Percentiles rank a stretch among this genome's conserved stretches.
phyloP scores from a whole-genome alignment of 2,797 vertebrate species.

The Poecile montanus region DNA sequence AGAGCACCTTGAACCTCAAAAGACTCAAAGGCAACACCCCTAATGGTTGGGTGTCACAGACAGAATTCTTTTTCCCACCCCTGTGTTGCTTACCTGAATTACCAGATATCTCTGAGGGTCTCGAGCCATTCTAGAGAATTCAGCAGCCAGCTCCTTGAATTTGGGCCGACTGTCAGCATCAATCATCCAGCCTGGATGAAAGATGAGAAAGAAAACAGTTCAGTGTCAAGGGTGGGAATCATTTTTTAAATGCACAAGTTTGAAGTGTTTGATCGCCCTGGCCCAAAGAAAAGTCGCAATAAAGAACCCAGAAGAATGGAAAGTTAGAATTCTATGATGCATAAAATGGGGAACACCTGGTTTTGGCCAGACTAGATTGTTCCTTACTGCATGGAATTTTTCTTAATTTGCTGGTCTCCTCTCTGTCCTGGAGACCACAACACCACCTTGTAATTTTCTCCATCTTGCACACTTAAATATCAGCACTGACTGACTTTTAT shows the following conservation, averaged over 20 bases:
- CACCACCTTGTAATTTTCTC: background rate
- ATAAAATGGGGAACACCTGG: background rate
- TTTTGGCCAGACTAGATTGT: background rate
- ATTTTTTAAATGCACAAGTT: background rate
- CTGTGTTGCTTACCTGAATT: conserved; percentile 85
- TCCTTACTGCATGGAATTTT: background rate
- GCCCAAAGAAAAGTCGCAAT: background rate
- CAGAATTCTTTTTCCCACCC: background rate
- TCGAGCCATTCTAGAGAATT: conserved; percentile 98
- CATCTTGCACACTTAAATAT: background rate
- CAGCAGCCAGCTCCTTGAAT: conserved; percentile 96
- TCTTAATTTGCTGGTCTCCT: background rate
- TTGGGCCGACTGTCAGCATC: conserved; percentile 97
- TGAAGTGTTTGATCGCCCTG: background rate
- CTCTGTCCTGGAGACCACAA: background rate
- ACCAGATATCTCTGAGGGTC: conserved; percentile 97
- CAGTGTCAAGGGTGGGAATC: background rate
- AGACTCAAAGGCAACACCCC: background rate
- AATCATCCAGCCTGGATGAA: conserved; percentile 94
- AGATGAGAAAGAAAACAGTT: background rate
- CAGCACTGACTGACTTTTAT: background rate
- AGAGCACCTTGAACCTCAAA: background rate
- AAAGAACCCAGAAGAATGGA: background rate
- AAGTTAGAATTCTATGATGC: background rate
- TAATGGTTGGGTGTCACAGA: background rate